phyloP scores from a whole-genome alignment of 2,797 vertebrate genomes.

The Acanthurus lineatus region DNA sequence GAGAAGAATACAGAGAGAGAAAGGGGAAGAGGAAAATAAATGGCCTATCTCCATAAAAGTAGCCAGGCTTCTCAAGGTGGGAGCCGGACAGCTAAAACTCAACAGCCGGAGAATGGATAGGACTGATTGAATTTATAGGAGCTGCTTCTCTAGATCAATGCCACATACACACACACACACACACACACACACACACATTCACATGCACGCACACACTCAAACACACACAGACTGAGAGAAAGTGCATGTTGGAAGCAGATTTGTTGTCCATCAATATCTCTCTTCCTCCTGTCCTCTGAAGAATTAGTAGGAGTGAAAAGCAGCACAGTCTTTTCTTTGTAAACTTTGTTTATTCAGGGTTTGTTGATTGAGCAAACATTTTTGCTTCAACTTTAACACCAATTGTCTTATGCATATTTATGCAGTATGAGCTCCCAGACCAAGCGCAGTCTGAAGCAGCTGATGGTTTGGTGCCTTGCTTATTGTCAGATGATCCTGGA shows the following conservation, averaged over 20 bases:
- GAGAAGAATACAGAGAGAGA: slow-evolving; percentile 46
- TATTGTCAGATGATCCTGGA: too few relatives aligned
- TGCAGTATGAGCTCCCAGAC: too few relatives aligned
- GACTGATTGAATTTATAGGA: slow-evolving; percentile 76
- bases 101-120: slow-evolving; percentile 70
- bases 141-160: slow-evolving; percentile 68
- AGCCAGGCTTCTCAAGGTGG: slow-evolving; percentile 65
- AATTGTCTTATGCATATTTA: too few relatives aligned
- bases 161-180: slow-evolving; percentile 29
- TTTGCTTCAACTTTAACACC: too few relatives aligned
- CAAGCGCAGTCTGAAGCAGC: too few relatives aligned
- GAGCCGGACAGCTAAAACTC: slow-evolving; percentile 69
- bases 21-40: slow-evolving; percentile 51
- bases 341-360: slow-evolving; percentile 17
- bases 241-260: slow-evolving; percentile 52
- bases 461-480: too few relatives aligned
- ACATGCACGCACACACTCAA: slow-evolving; percentile 37
- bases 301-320: slow-evolving; percentile 51
- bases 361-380: slow-evolving; percentile 13
- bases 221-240: slow-evolving; percentile 22
- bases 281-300: slow-evolving; percentile 51
- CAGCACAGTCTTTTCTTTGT: slow-evolving; percentile 15
- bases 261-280: slow-evolving; percentile 56
- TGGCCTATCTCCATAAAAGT: slow-evolving; percentile 72
- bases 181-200: slow-evolving; percentile 27